These are phyloP conservation scores for Polyommatus iphigenia DNA, from an alignment of 2,888 invertebrate species.

Conservation along the genomic window DNA sequence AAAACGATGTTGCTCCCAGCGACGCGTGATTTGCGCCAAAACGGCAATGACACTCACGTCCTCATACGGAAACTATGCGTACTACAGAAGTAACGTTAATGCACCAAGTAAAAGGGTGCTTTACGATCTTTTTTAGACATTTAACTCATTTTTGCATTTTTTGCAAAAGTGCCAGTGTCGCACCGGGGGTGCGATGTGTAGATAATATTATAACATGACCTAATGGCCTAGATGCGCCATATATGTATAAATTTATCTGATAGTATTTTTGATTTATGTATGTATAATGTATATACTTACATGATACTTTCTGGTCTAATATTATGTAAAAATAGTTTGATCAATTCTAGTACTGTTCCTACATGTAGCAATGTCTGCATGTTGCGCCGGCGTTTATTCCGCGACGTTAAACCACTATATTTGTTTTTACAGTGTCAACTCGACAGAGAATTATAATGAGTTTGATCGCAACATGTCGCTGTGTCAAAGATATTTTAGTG, in stretches of 20 bases:
- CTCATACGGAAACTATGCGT: too few species aligned
- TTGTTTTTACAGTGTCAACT: slow-evolving; percentile 79
- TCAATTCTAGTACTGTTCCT: slow-evolving; percentile 20
- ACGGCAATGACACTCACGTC: too few species aligned
- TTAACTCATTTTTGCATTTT: too few species aligned
- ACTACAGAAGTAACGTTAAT: too few species aligned
- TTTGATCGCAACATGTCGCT: slow-evolving; percentile 69
- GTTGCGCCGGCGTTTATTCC: slow-evolving; percentile 48
- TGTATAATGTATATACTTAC: not conserved
- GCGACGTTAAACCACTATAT: slow-evolving; percentile 73
- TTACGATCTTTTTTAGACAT: too few species aligned
- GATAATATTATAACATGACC: not conserved
- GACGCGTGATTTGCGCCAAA: too few species aligned
- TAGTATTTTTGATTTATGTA: not conserved
- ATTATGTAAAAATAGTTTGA: not conserved
- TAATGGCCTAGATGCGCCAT: not conserved
- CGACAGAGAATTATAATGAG: slow-evolving; percentile 74
- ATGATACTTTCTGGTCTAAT: not conserved
- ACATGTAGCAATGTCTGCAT: slow-evolving; percentile 47
- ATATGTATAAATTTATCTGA: not conserved
- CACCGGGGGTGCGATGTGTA: too few species aligned
- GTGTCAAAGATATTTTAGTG: slow-evolving; percentile 75
- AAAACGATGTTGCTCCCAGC: too few species aligned
- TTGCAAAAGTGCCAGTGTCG: too few species aligned
- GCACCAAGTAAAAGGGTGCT: too few species aligned